Conservation (phyloP, 1,140 invertebrate genomes). For the Atta colombica region DNA sequence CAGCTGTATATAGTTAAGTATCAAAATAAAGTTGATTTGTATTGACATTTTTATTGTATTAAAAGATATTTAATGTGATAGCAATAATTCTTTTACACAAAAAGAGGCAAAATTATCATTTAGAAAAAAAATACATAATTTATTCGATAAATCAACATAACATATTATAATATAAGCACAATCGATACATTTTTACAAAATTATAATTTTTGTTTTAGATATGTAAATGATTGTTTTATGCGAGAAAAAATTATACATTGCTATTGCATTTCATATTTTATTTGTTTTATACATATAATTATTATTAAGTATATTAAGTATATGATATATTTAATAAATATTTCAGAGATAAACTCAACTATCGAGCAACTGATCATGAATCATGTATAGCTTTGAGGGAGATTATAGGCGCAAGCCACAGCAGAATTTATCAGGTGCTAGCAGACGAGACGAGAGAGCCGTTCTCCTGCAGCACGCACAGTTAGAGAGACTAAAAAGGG, state of each 20-base stretch:
- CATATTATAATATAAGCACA: too few species aligned
- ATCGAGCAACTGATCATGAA: conserved; percentile 45
- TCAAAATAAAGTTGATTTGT: too few species aligned
- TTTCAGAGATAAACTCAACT: conserved; percentile 50
- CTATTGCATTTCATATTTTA: not conserved
- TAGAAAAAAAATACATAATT: not conserved
- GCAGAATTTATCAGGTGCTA: conserved; percentile 96
- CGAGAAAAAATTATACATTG: too few species aligned
- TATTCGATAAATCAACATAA: not conserved
- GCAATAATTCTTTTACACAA: too few species aligned
- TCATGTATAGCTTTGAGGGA: conserved; percentile 95
- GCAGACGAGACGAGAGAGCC: conserved; percentile 91
- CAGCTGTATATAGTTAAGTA: too few species aligned
- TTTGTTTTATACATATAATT: not conserved
- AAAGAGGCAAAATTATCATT: not conserved
- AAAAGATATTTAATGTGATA: too few species aligned
- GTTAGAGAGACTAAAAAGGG: conserved; percentile 94
- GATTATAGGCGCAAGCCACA: conserved; percentile 95
- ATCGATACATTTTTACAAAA: not conserved
- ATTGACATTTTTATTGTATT: too few species aligned
- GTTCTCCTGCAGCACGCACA: conserved; percentile 93
- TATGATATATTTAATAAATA: not conserved
- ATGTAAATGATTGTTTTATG: not conserved
- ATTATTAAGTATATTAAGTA: not conserved
- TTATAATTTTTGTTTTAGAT: not conserved